Base-by-base conservation (phyloP, 2,888 invertebrate species). In the Lumbricus terrestris region DNA sequence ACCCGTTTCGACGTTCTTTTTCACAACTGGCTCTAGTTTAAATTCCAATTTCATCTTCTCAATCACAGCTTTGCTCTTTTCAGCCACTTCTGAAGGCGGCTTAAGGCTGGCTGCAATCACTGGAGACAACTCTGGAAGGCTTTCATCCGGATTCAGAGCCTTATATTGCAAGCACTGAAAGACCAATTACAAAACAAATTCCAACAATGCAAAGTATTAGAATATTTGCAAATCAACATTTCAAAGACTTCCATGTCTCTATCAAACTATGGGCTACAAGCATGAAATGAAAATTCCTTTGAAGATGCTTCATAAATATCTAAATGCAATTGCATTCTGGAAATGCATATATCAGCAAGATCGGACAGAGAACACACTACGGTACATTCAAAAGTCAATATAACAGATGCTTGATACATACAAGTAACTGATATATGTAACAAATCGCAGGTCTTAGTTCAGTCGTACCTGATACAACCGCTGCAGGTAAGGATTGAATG, bases 101-200 rank as follows among this genome's bases (percentile, higher is more conserved):
- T 93, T 93, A 47, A 95, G 92, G 91, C 93, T 94, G 90, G 93
- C 92, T 20, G 94, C 94, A 54, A 95, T 93, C 95, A 94, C 20
- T 89, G 94, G 93, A 88, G 94, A 93, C 88, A 94, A 93, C 89
- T 96, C 93, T 96, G 96, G 96, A 13, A 96, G 93, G 0, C 96
- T 96, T 92, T 96, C 95, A 6, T 95, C 95, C n/a, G 96, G 96
- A 93, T 96, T 95, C 93, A 96, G 93, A n/a, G 96, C 96, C 91
- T 96, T 94, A 92, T 95, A 94, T 88, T 96, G 96, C 92, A 96
- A 95, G 92, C 96, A 96, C 94, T 96, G 93, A 18, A 92, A 92
- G 47, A 89, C 0, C 37, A 47, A 3, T 33, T 16, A 47, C 37
- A n/a, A 6, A 33, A 13, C 8, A 29, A 16, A 3, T 8, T 69